These are phyloP conservation scores for Geophilus truncorum DNA, from an alignment of 2,888 invertebrate genomes.

Conservation along the genomic window DNA sequence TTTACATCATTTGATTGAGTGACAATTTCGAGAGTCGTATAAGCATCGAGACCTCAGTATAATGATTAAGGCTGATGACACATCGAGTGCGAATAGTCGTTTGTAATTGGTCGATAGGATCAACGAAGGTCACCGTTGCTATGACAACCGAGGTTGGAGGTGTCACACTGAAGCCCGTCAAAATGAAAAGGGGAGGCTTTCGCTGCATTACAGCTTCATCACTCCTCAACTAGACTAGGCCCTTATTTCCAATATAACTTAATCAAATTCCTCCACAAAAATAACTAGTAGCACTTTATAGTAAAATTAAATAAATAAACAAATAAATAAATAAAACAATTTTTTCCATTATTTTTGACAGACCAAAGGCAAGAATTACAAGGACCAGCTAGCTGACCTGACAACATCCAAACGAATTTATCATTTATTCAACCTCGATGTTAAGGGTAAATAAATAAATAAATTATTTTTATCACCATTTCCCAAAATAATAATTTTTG, in stretches of 20 bases:
- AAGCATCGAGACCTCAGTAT: background rate
- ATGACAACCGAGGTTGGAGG: conserved; percentile 14
- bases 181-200: background rate
- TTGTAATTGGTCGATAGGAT: conserved; percentile 17
- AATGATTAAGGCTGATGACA: conserved; percentile 17
- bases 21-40: background rate
- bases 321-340: no score
- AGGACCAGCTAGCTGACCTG: conserved; percentile 34
- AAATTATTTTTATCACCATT: background rate
- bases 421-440: conserved; percentile 7
- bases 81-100: conserved; percentile 15
- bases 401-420: background rate
- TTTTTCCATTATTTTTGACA: conserved; percentile 22
- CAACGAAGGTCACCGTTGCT: conserved; percentile 10
- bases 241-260: background rate
- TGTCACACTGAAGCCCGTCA: background rate
- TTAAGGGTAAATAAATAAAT: background rate
- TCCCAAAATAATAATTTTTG: background rate
- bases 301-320: no score
- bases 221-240: background rate
- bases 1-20: background rate
- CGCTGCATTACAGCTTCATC: conserved; percentile 1
- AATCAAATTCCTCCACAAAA: background rate
- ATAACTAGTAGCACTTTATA: background rate
- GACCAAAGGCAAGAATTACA: conserved; percentile 35